A percentile compares a stretch with the other conserved stretches of the same genome.
Evolutionary conservation across 2,113 vertebrate genomes (phyloP).

Genomic region (Rallus limicola): DNA sequence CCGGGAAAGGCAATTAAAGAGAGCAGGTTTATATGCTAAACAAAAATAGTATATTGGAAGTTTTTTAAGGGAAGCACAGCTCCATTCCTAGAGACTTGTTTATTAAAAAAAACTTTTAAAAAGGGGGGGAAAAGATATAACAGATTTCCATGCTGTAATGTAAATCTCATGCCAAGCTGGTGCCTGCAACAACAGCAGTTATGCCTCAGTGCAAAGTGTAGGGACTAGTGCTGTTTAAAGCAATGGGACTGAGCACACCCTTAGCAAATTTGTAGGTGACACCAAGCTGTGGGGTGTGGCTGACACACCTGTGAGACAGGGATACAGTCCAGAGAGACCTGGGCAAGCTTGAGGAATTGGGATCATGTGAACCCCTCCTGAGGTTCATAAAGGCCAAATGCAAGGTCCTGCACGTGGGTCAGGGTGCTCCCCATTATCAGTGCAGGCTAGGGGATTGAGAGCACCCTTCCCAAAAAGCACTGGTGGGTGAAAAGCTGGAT

Average conservation of each 20-base stretch:
- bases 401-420: background rate
- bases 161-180: background rate
- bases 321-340: background rate
- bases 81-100: background rate
- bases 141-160: background rate
- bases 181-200: background rate
- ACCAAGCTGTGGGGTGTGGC: background rate
- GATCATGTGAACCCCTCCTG: background rate
- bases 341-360: background rate
- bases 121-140: background rate
- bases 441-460: background rate
- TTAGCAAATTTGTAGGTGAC: background rate
- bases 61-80: background rate
- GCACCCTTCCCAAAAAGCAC: background rate
- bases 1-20: background rate
- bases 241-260: background rate
- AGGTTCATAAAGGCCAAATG: background rate
- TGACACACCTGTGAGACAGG: accelerated
- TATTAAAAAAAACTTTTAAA: background rate
- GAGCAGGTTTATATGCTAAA: background rate
- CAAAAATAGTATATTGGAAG: background rate
- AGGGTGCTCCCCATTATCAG: accelerated
- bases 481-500: background rate
- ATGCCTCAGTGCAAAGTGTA: background rate
- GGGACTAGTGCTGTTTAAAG: background rate